Evolutionary conservation across 2,888 invertebrate species (phyloP).

Genomic region (Acleris holmiana): DNA sequence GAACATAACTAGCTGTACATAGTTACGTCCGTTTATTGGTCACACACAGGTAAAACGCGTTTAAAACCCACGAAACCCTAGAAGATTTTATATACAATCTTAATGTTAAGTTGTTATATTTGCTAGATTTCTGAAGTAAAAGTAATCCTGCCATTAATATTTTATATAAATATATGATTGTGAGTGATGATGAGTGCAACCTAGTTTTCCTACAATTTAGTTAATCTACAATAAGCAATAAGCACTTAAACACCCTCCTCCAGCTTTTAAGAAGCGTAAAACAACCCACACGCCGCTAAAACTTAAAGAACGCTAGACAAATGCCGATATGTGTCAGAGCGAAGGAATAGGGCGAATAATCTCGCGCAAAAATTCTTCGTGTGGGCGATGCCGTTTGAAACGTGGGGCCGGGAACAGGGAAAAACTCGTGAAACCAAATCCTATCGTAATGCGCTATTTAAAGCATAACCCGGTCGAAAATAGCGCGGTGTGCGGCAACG

Average conservation of each 20-base stretch:
- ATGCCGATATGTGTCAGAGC: constrained; percentile 61
- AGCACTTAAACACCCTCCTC: no score
- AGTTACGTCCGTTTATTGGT: constrained; percentile 15
- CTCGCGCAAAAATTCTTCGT: constrained; percentile 65
- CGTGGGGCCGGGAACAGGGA: constrained; percentile 76
- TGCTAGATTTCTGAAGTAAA: no score
- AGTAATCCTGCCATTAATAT: no score
- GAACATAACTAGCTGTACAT: constrained; percentile 13
- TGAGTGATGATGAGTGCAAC: no score
- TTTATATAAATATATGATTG: no score
- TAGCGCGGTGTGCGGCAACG: constrained; percentile 80
- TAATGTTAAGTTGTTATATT: no score
- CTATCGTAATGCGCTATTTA: constrained; percentile 84
- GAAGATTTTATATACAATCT: no score
- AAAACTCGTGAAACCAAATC: constrained; percentile 84
- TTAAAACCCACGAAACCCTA: no score
- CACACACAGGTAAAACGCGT: not conserved
- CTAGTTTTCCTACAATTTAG: no score
- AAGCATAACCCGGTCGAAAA: constrained; percentile 83
- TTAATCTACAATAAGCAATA: no score
- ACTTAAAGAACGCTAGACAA: constrained; percentile 33
- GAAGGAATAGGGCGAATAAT: constrained; percentile 50
- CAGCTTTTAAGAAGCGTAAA: no score
- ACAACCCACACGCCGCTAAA: constrained; percentile 14
- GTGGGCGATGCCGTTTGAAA: constrained; percentile 70